Evolutionary conservation across 2,888 invertebrate species (phyloP), one percentile per base, ranked within the genome.

Genomic region (Panorpa germanica): DNA sequence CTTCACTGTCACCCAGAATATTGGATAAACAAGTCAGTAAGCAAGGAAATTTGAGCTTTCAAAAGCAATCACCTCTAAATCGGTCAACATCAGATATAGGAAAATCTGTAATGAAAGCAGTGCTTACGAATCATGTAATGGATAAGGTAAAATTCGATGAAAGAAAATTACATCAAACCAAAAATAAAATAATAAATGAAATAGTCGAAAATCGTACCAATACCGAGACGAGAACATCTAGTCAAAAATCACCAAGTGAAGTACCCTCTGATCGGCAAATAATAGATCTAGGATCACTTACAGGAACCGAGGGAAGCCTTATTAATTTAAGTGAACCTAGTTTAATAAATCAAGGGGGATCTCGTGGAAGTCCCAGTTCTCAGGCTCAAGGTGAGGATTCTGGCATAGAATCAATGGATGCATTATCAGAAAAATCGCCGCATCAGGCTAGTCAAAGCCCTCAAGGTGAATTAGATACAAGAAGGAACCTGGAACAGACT

Each of bases 341-440:
- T n/a, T n/a, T n/a, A n/a, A n/a, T n/a, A n/a, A n/a, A n/a, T n/a
- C n/a, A n/a, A n/a, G 29, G 29, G 5, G 28, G 33, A 23, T 34
- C 49, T 26, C 45, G 50, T 3, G 52, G 47, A 29, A 65, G 66
- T 11, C 61, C 61, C 33, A 52, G 52, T 40, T 56, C 57, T 13
- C 61, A 61, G 38, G 59, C 61, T 21, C 74, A 74, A 43, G 83
- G 83, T 25, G 86, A 86, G 48, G 85, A 86, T 53, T 85, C 85
- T 33, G 86, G 86, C 10, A 86, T 86, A 33, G 86, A 86, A 50
- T 83, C 83, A 20, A 85, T 86, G 86, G 86, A 88, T 49, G 85
- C 86, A 3, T 54, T 85, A n/a, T 85, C 85, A 12, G 86, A 88
- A 50, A 86, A 86, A 49, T 81, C 77, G 37, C 80, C 80, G n/a